Conservation (phyloP, 2,797 vertebrate species). For the Nannoperca australis region DNA sequence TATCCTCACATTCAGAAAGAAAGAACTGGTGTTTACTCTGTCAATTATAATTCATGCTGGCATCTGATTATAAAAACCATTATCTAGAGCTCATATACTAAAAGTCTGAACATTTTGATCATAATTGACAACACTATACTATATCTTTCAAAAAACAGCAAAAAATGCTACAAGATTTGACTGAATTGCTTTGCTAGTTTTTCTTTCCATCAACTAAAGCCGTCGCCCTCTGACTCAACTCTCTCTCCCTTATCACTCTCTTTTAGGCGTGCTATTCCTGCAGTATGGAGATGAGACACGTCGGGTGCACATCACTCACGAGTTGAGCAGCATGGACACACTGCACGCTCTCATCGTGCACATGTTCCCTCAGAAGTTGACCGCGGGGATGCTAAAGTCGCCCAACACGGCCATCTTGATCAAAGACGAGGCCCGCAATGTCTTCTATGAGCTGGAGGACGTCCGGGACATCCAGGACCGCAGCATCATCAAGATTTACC, state of each 20-base stretch:
- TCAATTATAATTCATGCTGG: slow-evolving; percentile 17
- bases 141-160: slow-evolving; percentile 22
- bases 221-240: slow-evolving; percentile 4
- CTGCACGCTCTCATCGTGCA: slow-evolving; percentile 97
- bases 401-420: slow-evolving; percentile 98
- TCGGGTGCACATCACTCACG: slow-evolving; percentile 98
- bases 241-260: slow-evolving; percentile 6
- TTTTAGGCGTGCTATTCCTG: slow-evolving; percentile 95
- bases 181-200: slow-evolving; percentile 18
- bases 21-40: slow-evolving; percentile 15
- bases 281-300: slow-evolving; percentile 98
- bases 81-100: background rate
- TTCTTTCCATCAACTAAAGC: slow-evolving; percentile 24
- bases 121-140: background rate
- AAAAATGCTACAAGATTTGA: slow-evolving; percentile 5
- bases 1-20: slow-evolving; percentile 23
- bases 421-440: slow-evolving; percentile 97
- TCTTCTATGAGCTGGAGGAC: slow-evolving; percentile 99
- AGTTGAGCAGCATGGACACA: slow-evolving; percentile 98
- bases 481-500: slow-evolving; percentile 98
- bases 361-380: slow-evolving; percentile 99
- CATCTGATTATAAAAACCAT: slow-evolving; percentile 15
- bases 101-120: slow-evolving; percentile 31
- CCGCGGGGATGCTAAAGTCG: slow-evolving; percentile 98
- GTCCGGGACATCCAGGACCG: slow-evolving; percentile 98